Percentiles rank a stretch among this genome's conserved stretches.
Evolutionary conservation across 2,888 invertebrate genomes (phyloP).

Genomic region (Mechanitis mazaeus): DNA sequence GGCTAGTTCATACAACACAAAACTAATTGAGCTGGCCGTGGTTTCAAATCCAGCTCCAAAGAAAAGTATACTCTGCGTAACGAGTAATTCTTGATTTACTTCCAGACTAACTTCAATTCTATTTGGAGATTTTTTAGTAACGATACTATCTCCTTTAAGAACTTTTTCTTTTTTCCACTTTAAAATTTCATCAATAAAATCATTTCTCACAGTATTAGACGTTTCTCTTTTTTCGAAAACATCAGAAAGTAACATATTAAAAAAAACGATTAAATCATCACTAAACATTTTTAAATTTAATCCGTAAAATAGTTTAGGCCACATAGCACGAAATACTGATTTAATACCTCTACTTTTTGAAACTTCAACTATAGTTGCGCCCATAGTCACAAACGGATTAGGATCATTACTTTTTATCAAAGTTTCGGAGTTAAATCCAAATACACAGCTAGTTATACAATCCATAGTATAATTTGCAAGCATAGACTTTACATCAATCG

Average conservation of each 20-base stretch:
- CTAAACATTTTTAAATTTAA: slow-evolving; percentile 39
- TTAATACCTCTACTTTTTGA: slow-evolving; percentile 36
- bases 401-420: slow-evolving; percentile 34
- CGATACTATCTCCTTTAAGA: slow-evolving; percentile 18
- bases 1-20: slow-evolving; percentile 44
- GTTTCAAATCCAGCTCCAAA: slow-evolving; percentile 54
- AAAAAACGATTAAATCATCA: slow-evolving; percentile 35
- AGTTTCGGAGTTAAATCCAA: slow-evolving; percentile 46
- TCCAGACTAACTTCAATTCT: slow-evolving; percentile 35
- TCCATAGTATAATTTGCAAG: slow-evolving; percentile 49
- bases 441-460: slow-evolving; percentile 45
- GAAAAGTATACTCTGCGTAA: slow-evolving; percentile 72
- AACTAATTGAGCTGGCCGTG: slow-evolving; percentile 40
- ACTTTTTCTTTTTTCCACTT: too few species aligned
- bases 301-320: slow-evolving; percentile 40
- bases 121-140: slow-evolving; percentile 35
- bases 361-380: slow-evolving; percentile 37
- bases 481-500: slow-evolving; percentile 36
- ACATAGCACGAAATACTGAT: slow-evolving; percentile 36
- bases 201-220: too few species aligned
- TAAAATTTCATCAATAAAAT: too few species aligned
- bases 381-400: slow-evolving; percentile 41
- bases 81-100: slow-evolving; percentile 59
- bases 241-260: slow-evolving; percentile 18
- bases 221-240: too few species aligned